Percentiles rank a stretch among this genome's conserved stretches.
Evolutionary conservation across 2,113 vertebrate species (phyloP).

Genomic region (Pygoscelis antarcticus): DNA sequence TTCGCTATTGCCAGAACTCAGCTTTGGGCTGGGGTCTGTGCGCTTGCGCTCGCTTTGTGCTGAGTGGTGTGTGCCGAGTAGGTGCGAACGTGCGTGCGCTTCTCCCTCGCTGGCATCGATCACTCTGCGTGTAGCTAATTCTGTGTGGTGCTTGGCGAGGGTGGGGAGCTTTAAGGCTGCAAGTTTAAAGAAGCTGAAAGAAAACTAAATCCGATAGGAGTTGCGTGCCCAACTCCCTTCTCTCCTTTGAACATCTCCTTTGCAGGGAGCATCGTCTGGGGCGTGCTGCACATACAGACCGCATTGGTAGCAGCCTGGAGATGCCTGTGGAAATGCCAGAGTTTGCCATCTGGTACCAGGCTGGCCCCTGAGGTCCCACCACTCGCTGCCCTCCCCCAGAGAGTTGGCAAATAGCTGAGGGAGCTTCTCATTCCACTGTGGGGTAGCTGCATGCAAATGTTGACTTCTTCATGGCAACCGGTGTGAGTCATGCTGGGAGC

Average conservation of each 20-base stretch:
- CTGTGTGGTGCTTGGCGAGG: neutral
- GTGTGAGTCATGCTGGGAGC: neutral
- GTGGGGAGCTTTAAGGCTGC: neutral
- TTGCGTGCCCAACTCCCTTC: neutral
- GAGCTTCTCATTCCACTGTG: neutral
- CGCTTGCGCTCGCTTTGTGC: neutral
- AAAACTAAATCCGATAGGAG: neutral
- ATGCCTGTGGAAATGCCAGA: neutral
- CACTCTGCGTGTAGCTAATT: neutral
- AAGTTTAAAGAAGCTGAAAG: slow-evolving; percentile 1
- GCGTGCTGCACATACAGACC: neutral
- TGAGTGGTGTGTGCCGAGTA: neutral
- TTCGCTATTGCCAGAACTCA: neutral
- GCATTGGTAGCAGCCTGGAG: neutral
- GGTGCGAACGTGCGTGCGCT: neutral
- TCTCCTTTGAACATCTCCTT: neutral
- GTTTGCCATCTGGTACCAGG: neutral
- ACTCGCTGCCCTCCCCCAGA: neutral
- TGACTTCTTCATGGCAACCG: slow-evolving; percentile 18
- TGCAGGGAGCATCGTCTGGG: neutral
- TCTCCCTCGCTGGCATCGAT: neutral
- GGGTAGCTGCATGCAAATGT: slow-evolving; percentile 18
- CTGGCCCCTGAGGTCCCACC: neutral
- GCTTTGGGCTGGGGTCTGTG: neutral
- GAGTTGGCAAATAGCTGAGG: neutral